Evolutionary conservation across 1,140 invertebrate species (phyloP).

Genomic region (Conopomorpha cramerella): DNA sequence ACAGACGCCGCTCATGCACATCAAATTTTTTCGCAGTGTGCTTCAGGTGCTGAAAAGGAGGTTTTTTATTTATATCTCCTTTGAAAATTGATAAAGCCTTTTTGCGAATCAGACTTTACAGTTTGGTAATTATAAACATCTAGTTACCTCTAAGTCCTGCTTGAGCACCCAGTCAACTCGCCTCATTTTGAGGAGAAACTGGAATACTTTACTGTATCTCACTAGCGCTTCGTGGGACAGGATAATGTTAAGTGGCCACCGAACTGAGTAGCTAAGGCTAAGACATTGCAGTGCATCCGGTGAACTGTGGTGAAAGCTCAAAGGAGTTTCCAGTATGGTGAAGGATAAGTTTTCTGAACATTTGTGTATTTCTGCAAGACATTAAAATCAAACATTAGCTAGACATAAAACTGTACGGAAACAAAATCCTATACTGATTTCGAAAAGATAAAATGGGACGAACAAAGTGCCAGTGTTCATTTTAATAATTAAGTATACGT

Average conservation of each 20-base stretch:
- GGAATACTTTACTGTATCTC: constrained; percentile 74
- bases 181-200: constrained; percentile 74
- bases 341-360: constrained; percentile 64
- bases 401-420: too few relatives aligned
- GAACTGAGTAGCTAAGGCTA: constrained; percentile 68
- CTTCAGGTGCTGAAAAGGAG: constrained; percentile 52
- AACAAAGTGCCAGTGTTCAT: constrained; percentile 6
- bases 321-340: constrained; percentile 60
- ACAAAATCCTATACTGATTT: too few relatives aligned
- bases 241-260: constrained; percentile 79
- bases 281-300: constrained; percentile 69
- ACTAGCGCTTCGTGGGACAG: constrained; percentile 69
- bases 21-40: constrained; percentile 61
- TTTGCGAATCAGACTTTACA: too few relatives aligned
- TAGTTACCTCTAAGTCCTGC: constrained; percentile 65
- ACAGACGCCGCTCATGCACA: too few relatives aligned
- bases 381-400: too few relatives aligned
- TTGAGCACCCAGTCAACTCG: constrained; percentile 74
- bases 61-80: too few relatives aligned
- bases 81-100: too few relatives aligned
- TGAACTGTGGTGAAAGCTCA: constrained; percentile 64
- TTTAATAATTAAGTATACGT: constrained; percentile 12
- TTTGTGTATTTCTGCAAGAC: constrained; percentile 50
- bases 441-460: too few relatives aligned
- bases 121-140: too few relatives aligned